Evolutionary conservation across 2,888 invertebrate species (phyloP), one percentile per base, ranked within the genome.

Genomic region (Fabriciana adippe): DNA sequence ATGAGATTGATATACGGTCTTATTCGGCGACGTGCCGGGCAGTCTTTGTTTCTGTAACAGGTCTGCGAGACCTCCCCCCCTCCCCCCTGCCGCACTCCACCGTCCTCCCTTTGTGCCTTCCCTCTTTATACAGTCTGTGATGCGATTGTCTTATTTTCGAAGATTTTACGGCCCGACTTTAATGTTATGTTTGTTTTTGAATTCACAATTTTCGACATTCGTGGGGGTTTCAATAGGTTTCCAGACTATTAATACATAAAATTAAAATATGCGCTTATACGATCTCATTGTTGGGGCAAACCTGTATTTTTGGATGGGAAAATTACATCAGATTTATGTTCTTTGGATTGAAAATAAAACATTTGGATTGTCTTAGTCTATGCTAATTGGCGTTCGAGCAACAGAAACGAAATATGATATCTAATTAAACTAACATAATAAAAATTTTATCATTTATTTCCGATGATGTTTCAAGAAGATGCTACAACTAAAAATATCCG

Each of bases 41-140:
- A 87, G 87, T 88, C 91, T 91, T 91, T 91, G 91, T 92, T 90
- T 88, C 86, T 86, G 84, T 84, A 87, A 89, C 89, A 88, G 89
- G 90, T 89, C 86, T 82, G 78, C 66, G 72, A 61, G 74, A 71
- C 74, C 74, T 75, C 77, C 76, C 70, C 73, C 55, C 77, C 73
- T 71, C 74, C 74, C 76, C 77, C 76, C 70, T 73, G 55, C 77
- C 73, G 71, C 74, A 73, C 77, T 80, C 80, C 84, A 83, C 78
- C 83, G 69, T 73, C 74, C 77, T 83, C 86, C 87, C 86, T 88
- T 87, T 89, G 88, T 88, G 84, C 87, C 81, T 83, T 79, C 84
- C 80, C 79, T 76, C 86, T 89, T 88, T 90, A 90, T 89, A 82
- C 88, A 89, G 83, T 85, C 84, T 82, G 82, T 82, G 86, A 88